Base-by-base conservation (phyloP, 2,797 vertebrate species). In the Acrossocheilus wenchowensis region DNA sequence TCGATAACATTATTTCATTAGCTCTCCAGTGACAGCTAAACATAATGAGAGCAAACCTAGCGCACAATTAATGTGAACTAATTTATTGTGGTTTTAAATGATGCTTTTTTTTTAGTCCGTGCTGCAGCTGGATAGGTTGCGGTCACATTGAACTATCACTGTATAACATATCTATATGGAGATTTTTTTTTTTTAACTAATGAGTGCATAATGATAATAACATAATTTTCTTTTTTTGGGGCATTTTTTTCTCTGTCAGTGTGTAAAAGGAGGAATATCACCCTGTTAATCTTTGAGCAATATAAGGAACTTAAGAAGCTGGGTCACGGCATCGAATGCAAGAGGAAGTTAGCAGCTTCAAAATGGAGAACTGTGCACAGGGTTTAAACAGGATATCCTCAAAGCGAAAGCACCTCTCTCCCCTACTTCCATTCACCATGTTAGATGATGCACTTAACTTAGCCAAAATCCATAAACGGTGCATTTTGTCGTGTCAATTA, bases 331-430 rank as follows among this genome's bases (percentile, higher is more conserved):
- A 62, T 69, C 43, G 66, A 77, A 71, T 78, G 60, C 68, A 75
- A 83, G 89, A 88, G 88, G 90, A 89, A 91, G 87, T 80, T 45
- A 72, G 82, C 26, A 69, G 68, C 36, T 87, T 74, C 64, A 83
- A 85, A 89, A 86, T 19, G 82, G 81, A 85, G 90, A 88, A 87
- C 68, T 74, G 79, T 81, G 77, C 45, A 77, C 21, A 81, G 5
- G 60, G 45, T 85, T 87, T 68, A 81, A 87, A 90, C 88, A 87
- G 88, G 90, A 90, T 79, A 89, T 90, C 87, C 86, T 87, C 60
- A 81, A 82, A 73, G 43, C 69, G 14, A 81, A 64, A 71, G 50
- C 62, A 68, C 48, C 23, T 54, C 23, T 54, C 73, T 84, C 34
- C 43, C 8, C 75, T 26, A 43, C 82, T 75, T 21, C 57, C 57